Conservation (phyloP, 2,797 vertebrate species). For the Echeneis naucrates region DNA sequence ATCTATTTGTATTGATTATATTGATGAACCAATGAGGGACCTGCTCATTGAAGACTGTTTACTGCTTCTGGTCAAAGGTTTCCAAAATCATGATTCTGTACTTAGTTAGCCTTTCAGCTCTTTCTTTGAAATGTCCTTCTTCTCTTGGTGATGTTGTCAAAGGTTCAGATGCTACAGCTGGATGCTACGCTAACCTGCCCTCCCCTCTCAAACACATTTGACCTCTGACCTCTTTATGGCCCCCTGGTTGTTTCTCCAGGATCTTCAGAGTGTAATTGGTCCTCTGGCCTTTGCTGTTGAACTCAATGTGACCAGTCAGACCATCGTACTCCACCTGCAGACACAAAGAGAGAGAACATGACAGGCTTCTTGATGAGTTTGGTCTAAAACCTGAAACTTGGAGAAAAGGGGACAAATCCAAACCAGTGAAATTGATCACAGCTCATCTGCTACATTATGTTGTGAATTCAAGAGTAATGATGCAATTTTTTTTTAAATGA, state of each 20-base stretch:
- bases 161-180: not conserved
- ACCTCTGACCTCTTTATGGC: slow-evolving; percentile 91
- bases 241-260: slow-evolving; percentile 90
- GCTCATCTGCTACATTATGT: too few species aligned
- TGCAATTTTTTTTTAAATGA: too few species aligned
- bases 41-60: not conserved
- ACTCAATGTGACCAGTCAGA: slow-evolving; percentile 92
- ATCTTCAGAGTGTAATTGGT: slow-evolving; percentile 94
- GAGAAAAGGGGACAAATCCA: not conserved
- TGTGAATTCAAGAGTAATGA: too few species aligned
- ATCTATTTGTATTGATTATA: slow-evolving; percentile 1
- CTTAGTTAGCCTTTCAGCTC: not conserved
- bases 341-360: slow-evolving; percentile 32
- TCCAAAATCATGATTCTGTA: too few species aligned
- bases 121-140: not conserved
- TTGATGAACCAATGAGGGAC: not conserved
- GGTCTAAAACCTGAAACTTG: too few species aligned
- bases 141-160: not conserved
- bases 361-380: slow-evolving; percentile 27
- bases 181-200: not conserved
- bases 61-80: too few species aligned
- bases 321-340: slow-evolving; percentile 93
- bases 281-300: slow-evolving; percentile 96
- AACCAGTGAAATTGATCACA: too few species aligned
- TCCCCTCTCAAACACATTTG: slow-evolving; percentile 19